Percentiles rank a stretch among this genome's conserved stretches.
These are phyloP conservation scores for Tipula lateralis DNA, from an alignment of 2,888 invertebrate genomes.

Conservation along the genomic window DNA sequence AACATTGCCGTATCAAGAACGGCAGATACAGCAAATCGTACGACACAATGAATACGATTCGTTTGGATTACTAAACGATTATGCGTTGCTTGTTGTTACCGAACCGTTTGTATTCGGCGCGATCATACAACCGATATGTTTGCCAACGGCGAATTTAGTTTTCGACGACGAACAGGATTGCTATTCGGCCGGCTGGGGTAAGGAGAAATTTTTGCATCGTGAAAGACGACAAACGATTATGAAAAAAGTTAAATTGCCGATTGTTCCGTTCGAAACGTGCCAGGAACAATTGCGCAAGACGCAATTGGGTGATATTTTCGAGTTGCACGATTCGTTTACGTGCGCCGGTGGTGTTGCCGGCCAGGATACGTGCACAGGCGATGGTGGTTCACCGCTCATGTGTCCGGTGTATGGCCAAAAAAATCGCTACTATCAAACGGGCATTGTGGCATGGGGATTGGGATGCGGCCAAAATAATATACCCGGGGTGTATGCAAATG, in stretches of 20 bases:
- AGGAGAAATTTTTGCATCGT: conserved; percentile 45
- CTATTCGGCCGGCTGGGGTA: conserved; percentile 47
- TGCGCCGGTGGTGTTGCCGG: conserved; percentile 75
- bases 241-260: conserved; percentile 66
- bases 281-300: conserved; percentile 56
- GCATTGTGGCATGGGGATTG: conserved; percentile 87
- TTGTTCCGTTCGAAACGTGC: conserved; percentile 54
- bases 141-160: conserved; percentile 52
- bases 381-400: conserved; percentile 75
- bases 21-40: conserved; percentile 55
- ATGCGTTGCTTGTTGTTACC: conserved; percentile 64
- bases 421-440: conserved; percentile 63
- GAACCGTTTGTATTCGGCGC: conserved; percentile 57
- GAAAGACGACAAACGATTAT: conserved; percentile 59
- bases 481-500: conserved; percentile 76
- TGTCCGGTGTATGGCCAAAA: conserved; percentile 56
- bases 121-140: conserved; percentile 66
- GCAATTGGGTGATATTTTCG: conserved; percentile 53
- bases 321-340: conserved; percentile 51
- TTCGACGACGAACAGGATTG: conserved; percentile 42
- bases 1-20: conserved; percentile 64
- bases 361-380: conserved; percentile 74
- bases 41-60: conserved; percentile 61
- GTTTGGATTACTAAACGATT: conserved; percentile 65
- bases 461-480: conserved; percentile 64